A percentile compares a stretch with the other conserved stretches of the same genome.
Conservation (phyloP, 2,797 vertebrate species). For the Setipinna tenuifilis region DNA sequence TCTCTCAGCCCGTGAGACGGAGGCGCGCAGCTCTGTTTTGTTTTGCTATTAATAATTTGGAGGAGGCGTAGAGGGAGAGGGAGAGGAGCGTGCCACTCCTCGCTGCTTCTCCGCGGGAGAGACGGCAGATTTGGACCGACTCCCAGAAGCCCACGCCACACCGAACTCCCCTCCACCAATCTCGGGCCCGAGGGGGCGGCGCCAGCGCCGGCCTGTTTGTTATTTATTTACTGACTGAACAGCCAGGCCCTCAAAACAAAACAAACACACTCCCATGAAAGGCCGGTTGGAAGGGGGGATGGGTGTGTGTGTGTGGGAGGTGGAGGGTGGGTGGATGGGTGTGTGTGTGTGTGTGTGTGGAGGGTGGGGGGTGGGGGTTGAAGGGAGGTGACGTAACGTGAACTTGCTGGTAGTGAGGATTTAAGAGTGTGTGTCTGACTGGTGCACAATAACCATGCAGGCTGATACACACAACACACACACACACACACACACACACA, state of each 20-base stretch:
- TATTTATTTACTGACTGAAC: constrained; percentile 16
- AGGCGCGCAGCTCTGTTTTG: not conserved
- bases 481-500: not conserved
- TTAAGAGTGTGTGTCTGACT: not conserved
- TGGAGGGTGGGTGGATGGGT: not conserved
- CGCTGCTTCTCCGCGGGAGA: constrained; percentile 44
- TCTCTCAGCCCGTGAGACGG: not conserved
- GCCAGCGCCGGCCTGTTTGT: not conserved
- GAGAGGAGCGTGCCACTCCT: constrained; percentile 26
- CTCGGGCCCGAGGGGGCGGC: not conserved
- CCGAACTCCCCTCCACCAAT: constrained; percentile 16
- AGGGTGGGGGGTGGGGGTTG: not conserved
- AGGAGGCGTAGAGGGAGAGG: not conserved
- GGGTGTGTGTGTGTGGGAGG: not conserved
- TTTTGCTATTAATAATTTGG: constrained; percentile 20
- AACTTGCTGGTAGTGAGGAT: not conserved
- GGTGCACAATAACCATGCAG: not conserved
- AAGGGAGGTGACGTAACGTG: not conserved
- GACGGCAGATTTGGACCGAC: constrained; percentile 38
- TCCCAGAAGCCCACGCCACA: constrained; percentile 31
- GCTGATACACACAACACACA: not conserved
- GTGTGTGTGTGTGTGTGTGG: not conserved
- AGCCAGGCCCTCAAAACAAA: not conserved
- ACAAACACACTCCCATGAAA: not conserved
- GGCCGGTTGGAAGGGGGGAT: not conserved